A percentile compares a stretch with the other conserved stretches of the same genome.
Conservation (phyloP, 1,140 invertebrate genomes). For the Microplitis demolitor region DNA sequence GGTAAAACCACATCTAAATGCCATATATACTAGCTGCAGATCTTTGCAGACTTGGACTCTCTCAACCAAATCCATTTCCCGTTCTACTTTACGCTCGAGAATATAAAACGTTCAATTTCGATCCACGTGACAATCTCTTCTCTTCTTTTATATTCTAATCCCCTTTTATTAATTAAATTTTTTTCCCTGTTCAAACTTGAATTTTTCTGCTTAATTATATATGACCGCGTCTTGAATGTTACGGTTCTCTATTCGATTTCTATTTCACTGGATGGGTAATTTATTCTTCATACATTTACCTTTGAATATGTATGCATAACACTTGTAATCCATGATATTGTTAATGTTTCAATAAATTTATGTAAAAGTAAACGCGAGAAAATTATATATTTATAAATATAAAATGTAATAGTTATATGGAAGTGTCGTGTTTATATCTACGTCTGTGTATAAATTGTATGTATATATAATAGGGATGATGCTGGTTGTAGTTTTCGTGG, state of each 20-base stretch:
- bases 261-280: no score
- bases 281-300: neutral
- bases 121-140: neutral
- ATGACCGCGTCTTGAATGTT: neutral
- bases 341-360: neutral
- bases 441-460: no score
- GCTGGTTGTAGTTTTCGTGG: conserved; percentile 17
- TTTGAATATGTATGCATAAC: neutral
- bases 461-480: no score
- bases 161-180: neutral
- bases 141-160: neutral
- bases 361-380: neutral
- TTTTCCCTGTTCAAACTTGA: neutral
- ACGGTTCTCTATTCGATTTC: neutral
- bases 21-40: neutral
- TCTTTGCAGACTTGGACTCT: neutral
- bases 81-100: neutral
- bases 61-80: neutral
- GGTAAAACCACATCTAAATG: neutral
- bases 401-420: neutral
- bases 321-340: neutral
- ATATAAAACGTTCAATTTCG: neutral
- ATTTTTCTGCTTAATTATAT: neutral
- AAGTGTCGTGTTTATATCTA: no score
- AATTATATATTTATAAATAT: neutral